Evolutionary conservation across 2,888 invertebrate genomes (phyloP).

Genomic region (Eretmocerus hayati): DNA sequence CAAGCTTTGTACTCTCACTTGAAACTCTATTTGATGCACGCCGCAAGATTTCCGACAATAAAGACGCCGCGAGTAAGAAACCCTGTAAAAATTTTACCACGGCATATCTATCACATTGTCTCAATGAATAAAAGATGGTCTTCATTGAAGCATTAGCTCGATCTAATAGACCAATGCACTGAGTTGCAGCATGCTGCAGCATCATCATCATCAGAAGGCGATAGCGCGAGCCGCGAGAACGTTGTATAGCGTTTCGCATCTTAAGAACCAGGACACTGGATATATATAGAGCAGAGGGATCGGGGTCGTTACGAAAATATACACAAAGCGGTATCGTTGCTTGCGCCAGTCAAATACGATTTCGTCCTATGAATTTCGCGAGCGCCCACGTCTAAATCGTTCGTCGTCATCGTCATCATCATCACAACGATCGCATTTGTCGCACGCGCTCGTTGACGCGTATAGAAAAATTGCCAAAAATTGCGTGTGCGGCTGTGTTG

Average conservation of each 20-base stretch:
- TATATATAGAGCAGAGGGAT: conserved; percentile 44
- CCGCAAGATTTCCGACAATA: too few species aligned
- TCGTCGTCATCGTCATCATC: too few species aligned
- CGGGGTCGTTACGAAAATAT: conserved; percentile 48
- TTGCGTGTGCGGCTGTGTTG: too few species aligned
- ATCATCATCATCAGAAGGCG: background rate
- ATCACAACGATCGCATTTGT: background rate
- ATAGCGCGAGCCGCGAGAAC: conserved; percentile 30
- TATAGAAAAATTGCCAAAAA: too few species aligned
- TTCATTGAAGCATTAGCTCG: conserved; percentile 28
- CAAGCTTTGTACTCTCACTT: too few species aligned
- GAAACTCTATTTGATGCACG: too few species aligned
- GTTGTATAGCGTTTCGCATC: conserved; percentile 7
- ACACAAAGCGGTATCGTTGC: conserved; percentile 37
- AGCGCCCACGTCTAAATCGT: too few species aligned
- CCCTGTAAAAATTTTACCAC: too few species aligned
- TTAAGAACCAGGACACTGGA: conserved; percentile 43
- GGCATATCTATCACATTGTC: background rate
- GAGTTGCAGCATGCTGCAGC: too few species aligned
- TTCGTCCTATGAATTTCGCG: conserved; percentile 35
- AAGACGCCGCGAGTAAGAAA: too few species aligned
- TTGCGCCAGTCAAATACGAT: conserved; percentile 34
- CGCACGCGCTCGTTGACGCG: background rate
- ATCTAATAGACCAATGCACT: too few species aligned
- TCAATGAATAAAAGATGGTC: conserved; percentile 25